Conservation (phyloP, 1,140 invertebrate genomes). For the Octopus bimaculoides region DNA sequence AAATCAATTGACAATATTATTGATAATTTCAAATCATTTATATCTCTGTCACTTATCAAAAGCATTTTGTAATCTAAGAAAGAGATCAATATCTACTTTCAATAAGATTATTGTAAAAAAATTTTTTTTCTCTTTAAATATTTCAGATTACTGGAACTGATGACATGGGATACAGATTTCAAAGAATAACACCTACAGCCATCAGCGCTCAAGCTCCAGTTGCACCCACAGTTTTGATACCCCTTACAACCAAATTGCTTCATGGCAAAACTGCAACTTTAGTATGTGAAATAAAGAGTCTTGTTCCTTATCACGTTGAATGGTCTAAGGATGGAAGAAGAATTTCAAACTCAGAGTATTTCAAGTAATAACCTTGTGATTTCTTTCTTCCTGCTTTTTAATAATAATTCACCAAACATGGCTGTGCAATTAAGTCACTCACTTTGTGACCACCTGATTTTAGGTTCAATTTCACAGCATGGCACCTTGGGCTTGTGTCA, state of each 20-base stretch:
- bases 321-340: constrained; percentile 57
- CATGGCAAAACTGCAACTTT: constrained; percentile 51
- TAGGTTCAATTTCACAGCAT: too few relatives aligned
- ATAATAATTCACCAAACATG: too few relatives aligned
- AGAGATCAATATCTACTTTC: neutral
- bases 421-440: too few relatives aligned
- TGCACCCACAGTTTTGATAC: constrained; percentile 48
- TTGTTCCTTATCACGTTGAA: constrained; percentile 60
- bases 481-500: too few relatives aligned
- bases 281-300: constrained; percentile 60
- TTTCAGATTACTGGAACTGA: constrained; percentile 50
- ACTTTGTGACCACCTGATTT: too few relatives aligned
- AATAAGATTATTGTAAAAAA: neutral
- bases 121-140: neutral
- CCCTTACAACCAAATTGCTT: constrained; percentile 44
- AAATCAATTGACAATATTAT: too few relatives aligned
- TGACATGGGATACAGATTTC: constrained; percentile 41
- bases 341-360: constrained; percentile 44
- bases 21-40: too few relatives aligned
- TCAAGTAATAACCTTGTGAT: constrained; percentile 31
- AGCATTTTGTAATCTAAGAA: neutral
- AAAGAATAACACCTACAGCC: constrained; percentile 50
- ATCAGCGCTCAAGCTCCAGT: constrained; percentile 43
- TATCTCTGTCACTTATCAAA: too few relatives aligned
- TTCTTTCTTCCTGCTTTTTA: too few relatives aligned